Evolutionary conservation across 2,113 vertebrate genomes (phyloP).

Genomic region (Myiozetetes cayanensis): DNA sequence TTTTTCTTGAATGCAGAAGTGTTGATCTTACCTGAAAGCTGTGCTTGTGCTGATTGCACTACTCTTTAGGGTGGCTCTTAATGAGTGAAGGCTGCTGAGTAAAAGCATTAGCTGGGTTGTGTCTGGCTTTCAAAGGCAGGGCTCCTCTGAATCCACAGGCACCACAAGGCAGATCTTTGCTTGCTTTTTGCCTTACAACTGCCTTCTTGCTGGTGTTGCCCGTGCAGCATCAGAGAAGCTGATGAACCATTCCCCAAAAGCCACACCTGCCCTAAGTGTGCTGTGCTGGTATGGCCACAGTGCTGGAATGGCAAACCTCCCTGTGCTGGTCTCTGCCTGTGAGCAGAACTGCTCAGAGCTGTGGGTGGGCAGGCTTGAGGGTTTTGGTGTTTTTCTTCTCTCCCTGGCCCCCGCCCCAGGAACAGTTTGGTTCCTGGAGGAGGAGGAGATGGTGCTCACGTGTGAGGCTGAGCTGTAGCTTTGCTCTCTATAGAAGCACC

Average conservation of each 20-base stretch:
- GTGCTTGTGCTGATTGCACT: not conserved
- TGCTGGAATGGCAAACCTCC: not conserved
- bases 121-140: not conserved
- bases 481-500: not conserved
- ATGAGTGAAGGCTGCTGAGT: not conserved
- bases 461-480: not conserved
- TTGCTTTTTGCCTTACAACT: not conserved
- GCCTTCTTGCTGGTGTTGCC: not conserved
- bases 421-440: not conserved
- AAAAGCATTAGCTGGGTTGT: not conserved
- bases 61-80: not conserved
- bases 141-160: not conserved
- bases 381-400: not conserved
- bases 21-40: not conserved
- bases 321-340: not conserved
- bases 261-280: accelerated
- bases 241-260: not conserved
- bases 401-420: not conserved
- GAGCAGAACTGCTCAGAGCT: not conserved
- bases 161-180: not conserved
- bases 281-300: accelerated
- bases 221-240: not conserved
- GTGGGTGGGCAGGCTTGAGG: accelerated
- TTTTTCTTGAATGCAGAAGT: not conserved
- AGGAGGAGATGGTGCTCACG: not conserved